Evolutionary conservation across 2,113 vertebrate genomes (phyloP).

Genomic region (Macrotus californicus): DNA sequence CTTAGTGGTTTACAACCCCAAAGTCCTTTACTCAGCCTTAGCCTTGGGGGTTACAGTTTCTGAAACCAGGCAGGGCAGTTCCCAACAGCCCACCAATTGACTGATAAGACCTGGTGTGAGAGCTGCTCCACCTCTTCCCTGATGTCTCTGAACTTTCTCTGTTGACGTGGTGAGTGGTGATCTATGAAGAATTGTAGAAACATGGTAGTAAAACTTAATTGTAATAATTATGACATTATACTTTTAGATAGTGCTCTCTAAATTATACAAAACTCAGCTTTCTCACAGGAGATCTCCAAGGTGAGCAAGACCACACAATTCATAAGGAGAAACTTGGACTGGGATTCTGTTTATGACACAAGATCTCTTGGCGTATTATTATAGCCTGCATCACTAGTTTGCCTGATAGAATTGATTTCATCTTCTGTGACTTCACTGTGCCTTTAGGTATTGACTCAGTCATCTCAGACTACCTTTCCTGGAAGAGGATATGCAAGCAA

Average conservation of each 20-base stretch:
- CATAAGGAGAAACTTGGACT: not conserved
- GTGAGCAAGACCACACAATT: not conserved
- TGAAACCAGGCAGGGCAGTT: no score
- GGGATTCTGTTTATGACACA: not conserved
- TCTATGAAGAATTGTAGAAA: not conserved
- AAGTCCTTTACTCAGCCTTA: no score
- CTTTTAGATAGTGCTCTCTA: not conserved
- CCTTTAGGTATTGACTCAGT: not conserved
- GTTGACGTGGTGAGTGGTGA: not conserved
- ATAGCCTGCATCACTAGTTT: not conserved
- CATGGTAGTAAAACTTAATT: not conserved
- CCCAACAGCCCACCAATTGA: not conserved
- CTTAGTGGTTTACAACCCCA: no score
- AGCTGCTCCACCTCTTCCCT: not conserved
- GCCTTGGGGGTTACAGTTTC: no score
- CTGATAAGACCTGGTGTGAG: no score
- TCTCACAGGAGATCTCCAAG: not conserved
- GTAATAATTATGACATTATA: not conserved
- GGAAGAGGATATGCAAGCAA: conserved; percentile 21
- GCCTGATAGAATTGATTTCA: not conserved
- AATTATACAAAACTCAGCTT: not conserved
- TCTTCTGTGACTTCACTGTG: conserved; percentile 22
- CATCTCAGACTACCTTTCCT: conserved; percentile 22
- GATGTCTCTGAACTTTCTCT: not conserved
- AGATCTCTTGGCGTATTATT: not conserved